Evolutionary conservation across 2,113 vertebrate genomes (phyloP), one percentile per base, ranked within the genome.

Genomic region (Sialia sialis): DNA sequence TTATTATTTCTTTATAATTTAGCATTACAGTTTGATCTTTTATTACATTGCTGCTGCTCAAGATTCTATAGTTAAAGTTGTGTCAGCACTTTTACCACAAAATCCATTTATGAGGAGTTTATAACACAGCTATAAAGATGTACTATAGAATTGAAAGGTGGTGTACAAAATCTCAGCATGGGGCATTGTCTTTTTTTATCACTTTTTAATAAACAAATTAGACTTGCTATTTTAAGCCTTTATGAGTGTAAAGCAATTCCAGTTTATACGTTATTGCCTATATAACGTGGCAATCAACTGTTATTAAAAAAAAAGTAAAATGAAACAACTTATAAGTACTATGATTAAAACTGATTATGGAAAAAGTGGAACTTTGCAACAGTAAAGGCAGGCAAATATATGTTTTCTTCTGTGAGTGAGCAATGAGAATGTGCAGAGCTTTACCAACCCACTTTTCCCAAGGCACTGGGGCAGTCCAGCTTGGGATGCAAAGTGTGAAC

Each of bases 141-240:
- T 12, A 72, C 30, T 68, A 78, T 25, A 77, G 74, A 64, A 93
- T n/a, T 39, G 64, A 91, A 92, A 88, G 89, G 87, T 77, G 52
- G 70, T 75, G 56, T 54, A 85, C 52, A 43, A 91, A 90, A 69
- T 82, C 84, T 80, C 83, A 81, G 91, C 58, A 63, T 74, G 60
- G 81, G 75, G 83, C 59, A 77, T 69, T 82, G 90, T 70, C 76
- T 95, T 94, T 70, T 94, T 95, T 87, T 39, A 91, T 91, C 54
- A 90, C 73, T 72, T 80, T 94, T 93, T 84, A 89, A 97, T 89
- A 87, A 96, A 97, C 74, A 96, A 95, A 94, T 95, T 89, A 84
- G 60, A 83, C 73, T 95, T 94, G 87, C 94, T 97, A 95, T 96
- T 96, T 96, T 95, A 93, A 96, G 90, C 54, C 60, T 95, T 94